Evolutionary conservation across 2,113 vertebrate species (phyloP), one percentile per base, ranked within the genome.

Genomic region (Cnemophilus loriae): DNA sequence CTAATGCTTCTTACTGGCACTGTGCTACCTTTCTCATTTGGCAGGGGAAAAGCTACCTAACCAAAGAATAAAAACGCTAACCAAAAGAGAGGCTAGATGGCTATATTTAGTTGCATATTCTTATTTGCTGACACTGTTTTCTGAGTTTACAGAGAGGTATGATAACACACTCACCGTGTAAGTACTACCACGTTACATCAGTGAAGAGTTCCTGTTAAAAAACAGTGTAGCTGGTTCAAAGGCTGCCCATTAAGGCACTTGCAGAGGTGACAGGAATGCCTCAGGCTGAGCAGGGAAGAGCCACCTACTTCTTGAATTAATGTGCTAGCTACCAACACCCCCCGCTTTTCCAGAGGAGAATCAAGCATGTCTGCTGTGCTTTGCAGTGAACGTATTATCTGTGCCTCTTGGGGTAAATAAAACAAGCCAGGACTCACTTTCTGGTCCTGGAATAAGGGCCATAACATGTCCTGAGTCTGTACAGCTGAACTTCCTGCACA

Each of bases 301-400:
- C 32, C 9, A 4, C 17, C 37, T 69, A 33, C 50, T 70, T 84
- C 37, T 16, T 69, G n/a, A 65, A 77, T 12, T 16, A 24, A 13
- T 69, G 7, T 60, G 26, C 37, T 44, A 49, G 28, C 28, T 70
- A 65, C 17, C 20, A 69, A 70, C 7, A 65, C 1, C 5, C 10
- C 2, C 4, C 46, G 42, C 53, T 78, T 84, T 84, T 91, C 42
- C 13, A 68, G 56, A 63, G 18, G 7, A 20, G 7, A 82, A 70
- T 50, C 1, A 3, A 63, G 20, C 0, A 0, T 33, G 14, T 49
- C 20, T 78, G 28, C 56, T 61, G 17, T 69, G 63, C 21, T 70
- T 64, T 73, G 32, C 32, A 61, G 24, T 42, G 37, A 84, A 57
- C 4, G 69, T 70, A 63, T 6, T 78, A 70, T 15, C 47, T 50